Evolutionary conservation across 2,113 vertebrate genomes (phyloP), one percentile per base, ranked within the genome.

Genomic region (Nibea coibor): DNA sequence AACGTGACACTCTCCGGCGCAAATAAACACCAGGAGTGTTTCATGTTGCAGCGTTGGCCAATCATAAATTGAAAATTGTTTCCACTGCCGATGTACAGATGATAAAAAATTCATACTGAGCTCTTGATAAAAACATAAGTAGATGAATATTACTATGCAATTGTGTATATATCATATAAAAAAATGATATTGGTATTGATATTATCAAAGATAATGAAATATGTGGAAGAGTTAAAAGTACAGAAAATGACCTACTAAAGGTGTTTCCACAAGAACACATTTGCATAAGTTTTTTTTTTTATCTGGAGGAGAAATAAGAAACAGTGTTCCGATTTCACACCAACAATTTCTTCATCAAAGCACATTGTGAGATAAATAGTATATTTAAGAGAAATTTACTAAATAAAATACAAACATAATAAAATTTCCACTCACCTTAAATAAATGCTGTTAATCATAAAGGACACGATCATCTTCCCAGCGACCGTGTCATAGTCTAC

Each of bases 1-100:
- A 58, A 57, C 48, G 39, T 76, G 81, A 85, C 26, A 50, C 66
- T 65, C 20, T 51, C 19, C 58, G 42, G 20, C 56, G 66, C 26
- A 87, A 84, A 80, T 53, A 82, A 87, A 84, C 81, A 67, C n/a
- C 42, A 53, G 45, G 42, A 72, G 65, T 43, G 58, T 48, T 73
- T 78, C 22, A 53, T 26, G 6, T 28, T 64, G 78, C 43, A 63
- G 20, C 1, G 0, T 7, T 22, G 71, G 42, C 42, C 58, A 5
- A 53, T 28, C 4, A 16, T 82, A 58, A 80, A 82, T 80, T 75
- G 56, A 69, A 59, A 85, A 87, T 70, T 75, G 81, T 65, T 68
- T 77, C 31, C 45, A 12, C 72, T 63, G 64, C 26, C 58, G 79
- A 78, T 84, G 63, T 64, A 63, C 63, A 47, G 42, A 66, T 66